phyloP scores from a whole-genome alignment of 1,140 invertebrate species.

The Drosophila takahashii region DNA sequence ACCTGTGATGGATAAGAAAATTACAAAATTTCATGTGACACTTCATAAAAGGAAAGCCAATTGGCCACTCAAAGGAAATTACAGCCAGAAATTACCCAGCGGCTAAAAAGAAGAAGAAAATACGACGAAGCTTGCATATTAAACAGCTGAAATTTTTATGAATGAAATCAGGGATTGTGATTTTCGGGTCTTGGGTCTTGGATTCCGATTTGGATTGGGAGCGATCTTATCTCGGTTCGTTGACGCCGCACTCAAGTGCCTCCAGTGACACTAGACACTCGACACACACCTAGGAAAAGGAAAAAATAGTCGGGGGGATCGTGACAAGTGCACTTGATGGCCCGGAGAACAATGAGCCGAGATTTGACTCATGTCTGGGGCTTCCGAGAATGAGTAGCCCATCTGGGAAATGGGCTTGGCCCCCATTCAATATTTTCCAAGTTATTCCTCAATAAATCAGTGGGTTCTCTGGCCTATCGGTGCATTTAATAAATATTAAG shows the following conservation, averaged over 20 bases:
- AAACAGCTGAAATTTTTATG: conserved; percentile 35
- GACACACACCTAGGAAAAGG: conserved; percentile 3
- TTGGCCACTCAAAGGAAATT: conserved; percentile 43
- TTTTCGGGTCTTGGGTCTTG: background rate
- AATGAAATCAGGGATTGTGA: conserved; percentile 15
- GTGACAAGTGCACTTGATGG: conserved; percentile 40
- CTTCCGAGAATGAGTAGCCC: conserved; percentile 20
- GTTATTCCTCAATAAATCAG: background rate
- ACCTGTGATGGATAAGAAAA: conserved; percentile 65
- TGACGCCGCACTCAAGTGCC: conserved; percentile 9
- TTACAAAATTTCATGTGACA: conserved; percentile 81
- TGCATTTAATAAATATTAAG: background rate
- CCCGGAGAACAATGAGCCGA: conserved; percentile 1
- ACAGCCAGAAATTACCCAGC: conserved; percentile 27
- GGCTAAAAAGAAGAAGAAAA: too few species aligned
- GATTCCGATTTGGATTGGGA: conserved; percentile 5
- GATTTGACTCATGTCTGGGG: background rate
- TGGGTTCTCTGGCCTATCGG: background rate
- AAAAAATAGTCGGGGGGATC: conserved; percentile 11
- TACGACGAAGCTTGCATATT: conserved; percentile 27
- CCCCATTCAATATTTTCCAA: conserved; percentile 9
- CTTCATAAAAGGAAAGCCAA: conserved; percentile 48
- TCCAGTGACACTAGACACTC: conserved; percentile 8
- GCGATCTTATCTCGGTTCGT: conserved; percentile 33
- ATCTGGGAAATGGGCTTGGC: conserved; percentile 18